These are phyloP conservation scores for Siphamia tubifer DNA, from an alignment of 2,113 vertebrate genomes.

Conservation along the genomic window DNA sequence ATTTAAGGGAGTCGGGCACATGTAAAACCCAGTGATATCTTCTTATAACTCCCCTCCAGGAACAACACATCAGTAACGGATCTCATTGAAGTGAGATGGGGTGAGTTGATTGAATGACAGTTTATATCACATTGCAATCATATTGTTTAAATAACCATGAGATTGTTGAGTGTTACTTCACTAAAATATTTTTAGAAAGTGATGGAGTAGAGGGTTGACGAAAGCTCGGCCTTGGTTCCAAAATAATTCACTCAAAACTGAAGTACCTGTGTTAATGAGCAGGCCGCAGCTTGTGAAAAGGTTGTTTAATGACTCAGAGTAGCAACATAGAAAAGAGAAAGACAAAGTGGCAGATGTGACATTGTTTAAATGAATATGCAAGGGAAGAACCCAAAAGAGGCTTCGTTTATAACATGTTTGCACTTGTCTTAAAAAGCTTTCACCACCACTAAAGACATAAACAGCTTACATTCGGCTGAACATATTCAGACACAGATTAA, in stretches of 20 bases:
- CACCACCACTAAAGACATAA: slow-evolving; percentile 36
- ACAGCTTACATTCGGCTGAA: slow-evolving; percentile 44
- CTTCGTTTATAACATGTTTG: slow-evolving; percentile 36
- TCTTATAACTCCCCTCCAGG: background rate
- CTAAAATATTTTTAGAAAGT: background rate
- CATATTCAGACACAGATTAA: slow-evolving; percentile 48
- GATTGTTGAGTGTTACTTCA: no score
- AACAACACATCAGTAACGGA: background rate
- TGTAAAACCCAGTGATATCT: background rate
- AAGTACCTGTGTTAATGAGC: slow-evolving; percentile 13
- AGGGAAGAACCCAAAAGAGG: background rate
- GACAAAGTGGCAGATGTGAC: slow-evolving; percentile 41
- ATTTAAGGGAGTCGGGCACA: background rate
- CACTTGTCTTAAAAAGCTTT: slow-evolving; percentile 44
- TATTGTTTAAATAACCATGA: no score
- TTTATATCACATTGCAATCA: background rate
- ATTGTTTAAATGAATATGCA: slow-evolving; percentile 28
- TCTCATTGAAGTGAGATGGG: no score
- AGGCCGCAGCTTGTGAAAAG: slow-evolving; percentile 23
- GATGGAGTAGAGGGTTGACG: background rate
- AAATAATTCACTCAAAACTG: background rate
- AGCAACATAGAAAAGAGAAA: slow-evolving; percentile 5
- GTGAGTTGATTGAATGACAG: background rate
- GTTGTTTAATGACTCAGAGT: slow-evolving; percentile 22
- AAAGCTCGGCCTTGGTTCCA: background rate